phyloP scores from a whole-genome alignment of 2,888 invertebrate genomes.

The Polydrusus tereticollis region DNA sequence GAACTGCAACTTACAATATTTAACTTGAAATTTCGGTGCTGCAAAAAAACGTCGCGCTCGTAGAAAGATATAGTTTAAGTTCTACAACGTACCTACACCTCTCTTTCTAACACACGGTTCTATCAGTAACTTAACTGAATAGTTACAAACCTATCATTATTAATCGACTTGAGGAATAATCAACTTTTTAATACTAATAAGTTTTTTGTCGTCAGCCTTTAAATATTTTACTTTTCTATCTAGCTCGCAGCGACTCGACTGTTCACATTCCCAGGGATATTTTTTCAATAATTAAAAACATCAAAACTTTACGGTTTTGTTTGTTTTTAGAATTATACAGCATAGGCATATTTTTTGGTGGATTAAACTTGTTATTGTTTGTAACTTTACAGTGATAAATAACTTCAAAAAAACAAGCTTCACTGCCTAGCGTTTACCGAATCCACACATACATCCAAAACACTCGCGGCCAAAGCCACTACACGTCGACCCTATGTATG shows the following conservation, averaged over 20 bases:
- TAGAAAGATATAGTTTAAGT: too few species aligned
- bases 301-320: neutral
- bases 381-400: too few species aligned
- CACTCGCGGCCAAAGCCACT: conserved; percentile 1
- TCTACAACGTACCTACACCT: too few species aligned
- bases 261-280: neutral
- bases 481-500: neutral
- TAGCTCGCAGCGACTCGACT: neutral
- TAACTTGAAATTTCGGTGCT: too few species aligned
- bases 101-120: too few species aligned
- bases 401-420: too few species aligned
- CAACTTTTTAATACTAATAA: neutral
- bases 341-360: too few species aligned
- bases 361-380: too few species aligned
- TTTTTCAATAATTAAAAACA: neutral
- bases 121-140: too few species aligned
- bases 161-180: neutral
- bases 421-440: conserved; percentile 17
- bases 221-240: neutral
- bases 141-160: neutral
- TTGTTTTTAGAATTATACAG: too few species aligned
- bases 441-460: conserved; percentile 15
- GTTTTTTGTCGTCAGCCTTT: neutral
- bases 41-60: too few species aligned
- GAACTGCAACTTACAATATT: too few species aligned